Base-by-base conservation (phyloP, 2,113 vertebrate genomes). In the Alethe diademata region DNA sequence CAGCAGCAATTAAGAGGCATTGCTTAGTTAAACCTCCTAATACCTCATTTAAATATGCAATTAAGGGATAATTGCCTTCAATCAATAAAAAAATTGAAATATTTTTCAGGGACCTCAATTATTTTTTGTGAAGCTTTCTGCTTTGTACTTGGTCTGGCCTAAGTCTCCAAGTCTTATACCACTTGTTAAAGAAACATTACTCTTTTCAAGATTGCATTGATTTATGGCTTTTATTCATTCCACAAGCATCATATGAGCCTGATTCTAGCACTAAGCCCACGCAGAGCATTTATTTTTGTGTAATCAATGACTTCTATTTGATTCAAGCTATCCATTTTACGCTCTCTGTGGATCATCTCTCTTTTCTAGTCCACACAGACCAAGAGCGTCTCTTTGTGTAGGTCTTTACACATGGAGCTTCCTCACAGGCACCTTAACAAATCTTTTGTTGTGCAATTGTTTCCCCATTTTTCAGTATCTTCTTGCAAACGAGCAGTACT, bases 11-110 rank as follows among this genome's bases (percentile, higher is more conserved):
- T 98, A 98, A 98, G 98, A 98, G 97, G 98, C 98, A 98, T 98
- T 98, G 98, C 98, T 98, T 98, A 98, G 98, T 98, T 98, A 98
- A 98, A 98, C 97, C 98, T 98, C 98, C 98, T 98, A 98, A 98
- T 98, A 98, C 98, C 98, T 98, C 98, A 98, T 98, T 98, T 98
- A 98, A 98, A 98, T 98, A 98, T 98, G 98, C 98, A 98, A 98
- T 98, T 98, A 98, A 98, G 98, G 98, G 98, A 98, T 98, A 98
- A 98, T 98, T 98, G 98, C 98, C 96, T 98, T 98, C 98, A 98
- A 98, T 98, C 98, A 98, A 98, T 98, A 98, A 98, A 98, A 86
- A 98, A 98, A 98, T 97, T 98, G 98, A 98, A 98, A 98, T 98
- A 98, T 98, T 98, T 98, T 98, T 91, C 98, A 97, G 97, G 81